phyloP scores from a whole-genome alignment of 2,113 vertebrate genomes.

The Labeo rohita region DNA sequence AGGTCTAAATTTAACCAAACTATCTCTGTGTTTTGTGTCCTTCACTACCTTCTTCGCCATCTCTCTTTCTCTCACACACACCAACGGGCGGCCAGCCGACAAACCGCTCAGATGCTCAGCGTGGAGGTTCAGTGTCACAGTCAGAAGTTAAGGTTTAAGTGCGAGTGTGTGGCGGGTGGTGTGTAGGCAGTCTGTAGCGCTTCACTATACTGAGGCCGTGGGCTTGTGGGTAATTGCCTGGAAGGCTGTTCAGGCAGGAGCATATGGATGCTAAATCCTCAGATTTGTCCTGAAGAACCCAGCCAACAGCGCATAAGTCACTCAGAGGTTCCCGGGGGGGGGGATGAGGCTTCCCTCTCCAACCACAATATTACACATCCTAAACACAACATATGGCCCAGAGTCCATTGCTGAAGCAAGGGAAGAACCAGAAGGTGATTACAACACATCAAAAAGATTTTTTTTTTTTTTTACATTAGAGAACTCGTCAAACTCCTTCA shows the following conservation, averaged over 20 bases:
- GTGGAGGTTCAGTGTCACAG: conserved; percentile 16
- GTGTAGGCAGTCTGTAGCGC: conserved; percentile 32
- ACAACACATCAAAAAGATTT: not conserved
- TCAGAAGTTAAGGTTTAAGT: conserved; percentile 24
- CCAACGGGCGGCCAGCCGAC: not conserved
- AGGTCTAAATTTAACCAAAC: conserved; percentile 77
- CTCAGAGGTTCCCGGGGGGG: conserved; percentile 31
- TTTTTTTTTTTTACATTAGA: not conserved
- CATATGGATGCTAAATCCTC: conserved; percentile 57
- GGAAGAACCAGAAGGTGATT: not conserved
- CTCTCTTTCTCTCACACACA: not conserved
- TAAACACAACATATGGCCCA: conserved; percentile 21
- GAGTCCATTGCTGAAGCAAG: conserved; percentile 19
- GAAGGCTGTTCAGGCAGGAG: conserved; percentile 48
- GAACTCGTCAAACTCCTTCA: not conserved
- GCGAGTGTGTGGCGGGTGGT: conserved; percentile 17
- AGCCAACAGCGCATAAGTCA: conserved; percentile 49
- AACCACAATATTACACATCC: conserved; percentile 19
- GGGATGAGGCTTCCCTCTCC: not conserved
- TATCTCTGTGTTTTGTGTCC: conserved; percentile 63
- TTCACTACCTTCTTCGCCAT: conserved; percentile 10
- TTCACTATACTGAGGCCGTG: conserved; percentile 26
- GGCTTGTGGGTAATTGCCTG: conserved; percentile 45
- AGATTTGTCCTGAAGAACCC: conserved; percentile 54
- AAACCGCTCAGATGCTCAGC: conserved; percentile 13